Base-by-base conservation (phyloP, 2,113 vertebrate species). In the Atherinomorus stipes region DNA sequence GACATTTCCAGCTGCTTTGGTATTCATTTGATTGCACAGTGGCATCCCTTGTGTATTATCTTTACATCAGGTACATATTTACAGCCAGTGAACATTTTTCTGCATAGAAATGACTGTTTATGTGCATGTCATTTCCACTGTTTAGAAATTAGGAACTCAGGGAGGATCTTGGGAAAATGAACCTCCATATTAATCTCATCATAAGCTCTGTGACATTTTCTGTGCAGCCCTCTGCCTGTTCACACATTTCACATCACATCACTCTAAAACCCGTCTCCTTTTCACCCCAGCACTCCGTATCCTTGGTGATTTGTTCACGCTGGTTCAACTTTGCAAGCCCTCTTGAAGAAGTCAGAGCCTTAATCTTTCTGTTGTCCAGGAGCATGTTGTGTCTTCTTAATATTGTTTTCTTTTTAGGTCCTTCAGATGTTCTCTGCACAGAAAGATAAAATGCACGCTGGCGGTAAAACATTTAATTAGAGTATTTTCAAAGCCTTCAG, bases 401-500 rank as follows among this genome's bases (percentile, higher is more conserved):
- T n/a, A 7, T 7, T 19, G 2, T 19, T 19, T 19, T 47, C 8
- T 4, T 19, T 19, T 1, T 19, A 47, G 9, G 44, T 34, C 31
- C 44, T 47, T 47, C 44, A 42, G 15, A 42, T n/a, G 5, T 47
- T n/a, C 44, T 47, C 13, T 47, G 44, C 44, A 18, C 7, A 42
- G 40, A 42, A 15, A 1, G 40, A 42, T 42, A 42, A 42, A 12
- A 42, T 4, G 40, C 1, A 42, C 15, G 13, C 40, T 13, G 4
- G 8, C 4, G 18, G 18, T 47, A n/a, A 47, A 15, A 15, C 7
- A n/a, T 47, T 47, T 47, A 42, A 44, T 42, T 38, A 11, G 19
- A 21, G 18, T 44, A 66, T 66, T 54, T 67, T 54, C 51, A 54
- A n/a, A 42, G 37, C 50, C 19, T 7, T 18, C 34, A 66, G 15